Conservation (phyloP, 1,140 invertebrate species). For the Pseudomyrmex pallidus region DNA sequence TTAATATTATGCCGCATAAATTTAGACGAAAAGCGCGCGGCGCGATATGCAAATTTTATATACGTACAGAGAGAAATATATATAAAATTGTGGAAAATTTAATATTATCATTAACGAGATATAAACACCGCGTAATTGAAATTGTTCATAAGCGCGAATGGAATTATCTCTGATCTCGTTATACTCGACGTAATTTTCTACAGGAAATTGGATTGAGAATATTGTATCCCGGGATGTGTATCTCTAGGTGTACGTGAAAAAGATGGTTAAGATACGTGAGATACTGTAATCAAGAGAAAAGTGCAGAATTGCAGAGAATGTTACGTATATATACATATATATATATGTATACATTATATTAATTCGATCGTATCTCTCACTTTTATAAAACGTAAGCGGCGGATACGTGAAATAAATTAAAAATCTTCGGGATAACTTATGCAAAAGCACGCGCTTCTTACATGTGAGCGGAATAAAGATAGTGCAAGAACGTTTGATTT, state of each 20-base stretch:
- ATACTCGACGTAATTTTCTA: slow-evolving; percentile 28
- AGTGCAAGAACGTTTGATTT: slow-evolving; percentile 11
- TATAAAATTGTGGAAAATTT: slow-evolving; percentile 28
- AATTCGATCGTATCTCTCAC: not conserved
- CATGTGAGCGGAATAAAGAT: slow-evolving; percentile 40
- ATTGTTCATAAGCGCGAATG: slow-evolving; percentile 33
- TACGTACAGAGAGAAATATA: not conserved
- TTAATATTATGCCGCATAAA: slow-evolving; percentile 8
- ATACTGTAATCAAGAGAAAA: slow-evolving; percentile 1
- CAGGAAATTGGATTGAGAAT: slow-evolving; percentile 43
- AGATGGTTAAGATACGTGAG: not conserved
- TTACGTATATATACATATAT: too few relatives aligned
- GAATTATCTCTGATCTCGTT: slow-evolving; percentile 43
- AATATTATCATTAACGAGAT: slow-evolving; percentile 23
- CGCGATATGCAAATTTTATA: slow-evolving; percentile 26
- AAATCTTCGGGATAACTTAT: not conserved
- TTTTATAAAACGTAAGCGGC: not conserved
- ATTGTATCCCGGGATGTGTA: slow-evolving; percentile 10
- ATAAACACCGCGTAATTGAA: slow-evolving; percentile 53
- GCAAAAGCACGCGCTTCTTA: not conserved
- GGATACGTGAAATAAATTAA: not conserved
- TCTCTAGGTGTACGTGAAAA: not conserved
- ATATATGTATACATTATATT: slow-evolving; percentile 16
- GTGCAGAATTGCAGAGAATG: not conserved
- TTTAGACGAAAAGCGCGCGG: not conserved